Evolutionary conservation across 1,140 invertebrate genomes (phyloP).

Genomic region (Sinonovacula constricta): DNA sequence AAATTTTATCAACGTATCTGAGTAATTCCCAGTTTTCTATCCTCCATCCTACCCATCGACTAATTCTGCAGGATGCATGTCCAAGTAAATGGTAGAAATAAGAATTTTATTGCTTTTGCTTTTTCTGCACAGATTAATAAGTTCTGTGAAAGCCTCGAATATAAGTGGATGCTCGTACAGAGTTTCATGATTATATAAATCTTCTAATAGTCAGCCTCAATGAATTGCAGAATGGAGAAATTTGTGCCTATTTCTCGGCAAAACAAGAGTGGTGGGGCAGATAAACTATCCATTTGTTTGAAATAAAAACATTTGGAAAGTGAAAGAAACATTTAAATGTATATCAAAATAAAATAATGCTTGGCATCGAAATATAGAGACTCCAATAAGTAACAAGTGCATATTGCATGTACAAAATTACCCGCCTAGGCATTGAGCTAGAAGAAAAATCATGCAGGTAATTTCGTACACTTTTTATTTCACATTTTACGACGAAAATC

Average conservation of each 20-base stretch:
- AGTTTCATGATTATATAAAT: not conserved
- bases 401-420: slow-evolving; percentile 6
- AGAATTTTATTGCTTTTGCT: not conserved
- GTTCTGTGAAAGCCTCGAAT: not conserved
- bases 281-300: not conserved
- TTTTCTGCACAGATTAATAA: not conserved
- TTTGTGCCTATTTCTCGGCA: not conserved
- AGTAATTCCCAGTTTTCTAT: not conserved
- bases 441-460: not conserved
- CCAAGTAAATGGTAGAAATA: not conserved
- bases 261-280: not conserved
- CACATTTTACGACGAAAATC: not conserved
- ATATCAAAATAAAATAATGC: not conserved
- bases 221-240: too few relatives aligned
- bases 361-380: not conserved
- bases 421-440: not conserved
- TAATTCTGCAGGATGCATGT: not conserved
- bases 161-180: not conserved
- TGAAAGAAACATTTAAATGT: not conserved
- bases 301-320: not conserved
- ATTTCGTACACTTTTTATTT: slow-evolving; percentile 12
- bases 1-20: not conserved
- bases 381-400: too few relatives aligned
- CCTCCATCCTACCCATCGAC: not conserved
- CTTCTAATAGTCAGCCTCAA: too few relatives aligned